These are phyloP conservation scores for Xiphias gladius DNA, from an alignment of 2,113 vertebrate species.

Conservation along the genomic window DNA sequence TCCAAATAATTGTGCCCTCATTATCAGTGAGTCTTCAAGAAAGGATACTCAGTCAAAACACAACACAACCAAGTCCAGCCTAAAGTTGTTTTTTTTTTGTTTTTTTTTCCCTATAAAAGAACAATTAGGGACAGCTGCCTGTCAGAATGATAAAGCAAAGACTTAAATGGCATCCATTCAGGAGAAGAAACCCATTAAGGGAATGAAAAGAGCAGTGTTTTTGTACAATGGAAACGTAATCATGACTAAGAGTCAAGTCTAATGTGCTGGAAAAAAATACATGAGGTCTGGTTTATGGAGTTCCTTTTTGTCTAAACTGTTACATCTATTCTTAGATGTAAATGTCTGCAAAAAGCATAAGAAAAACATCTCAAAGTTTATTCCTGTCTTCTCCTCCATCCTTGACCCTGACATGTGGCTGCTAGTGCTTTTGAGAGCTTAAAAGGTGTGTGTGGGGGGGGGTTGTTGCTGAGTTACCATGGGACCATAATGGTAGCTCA, in stretches of 20 bases:
- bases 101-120: background rate
- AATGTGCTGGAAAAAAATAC: slow-evolving; percentile 32
- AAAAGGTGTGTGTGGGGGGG: background rate
- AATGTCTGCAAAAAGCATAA: background rate
- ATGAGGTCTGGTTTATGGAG: slow-evolving; percentile 8
- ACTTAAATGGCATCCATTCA: slow-evolving; percentile 44
- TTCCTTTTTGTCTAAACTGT: background rate
- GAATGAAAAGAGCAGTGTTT: slow-evolving; percentile 25
- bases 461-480: slow-evolving; percentile 28
- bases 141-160: slow-evolving; percentile 36
- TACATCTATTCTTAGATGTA: slow-evolving; percentile 1
- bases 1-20: background rate
- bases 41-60: slow-evolving; percentile 8
- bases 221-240: slow-evolving; percentile 32
- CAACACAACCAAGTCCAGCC: background rate
- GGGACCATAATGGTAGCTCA: background rate
- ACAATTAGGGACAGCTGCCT: slow-evolving; percentile 37
- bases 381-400: background rate
- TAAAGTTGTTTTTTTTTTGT: background rate
- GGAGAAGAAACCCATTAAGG: slow-evolving; percentile 42
- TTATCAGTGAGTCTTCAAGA: slow-evolving; percentile 4
- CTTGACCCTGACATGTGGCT: slow-evolving; percentile 16
- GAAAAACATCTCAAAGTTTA: background rate
- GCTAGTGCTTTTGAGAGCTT: background rate
- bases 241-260: slow-evolving; percentile 23